Evolutionary conservation across 2,113 vertebrate species (phyloP).

Genomic region (Pagrus major): DNA sequence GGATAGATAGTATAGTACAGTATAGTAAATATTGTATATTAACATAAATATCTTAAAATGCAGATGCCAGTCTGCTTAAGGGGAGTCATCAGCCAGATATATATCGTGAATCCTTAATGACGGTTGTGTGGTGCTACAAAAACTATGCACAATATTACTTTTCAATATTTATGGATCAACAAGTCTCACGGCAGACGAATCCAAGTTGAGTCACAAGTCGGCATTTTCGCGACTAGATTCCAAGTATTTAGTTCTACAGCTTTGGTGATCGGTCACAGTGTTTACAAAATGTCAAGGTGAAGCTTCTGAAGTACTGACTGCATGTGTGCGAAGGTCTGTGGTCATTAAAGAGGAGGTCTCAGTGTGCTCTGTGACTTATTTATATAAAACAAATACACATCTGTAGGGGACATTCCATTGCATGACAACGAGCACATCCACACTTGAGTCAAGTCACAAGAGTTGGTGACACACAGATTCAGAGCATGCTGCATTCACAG

Average conservation of each 20-base stretch:
- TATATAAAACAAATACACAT: not conserved
- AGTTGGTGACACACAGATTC: slow-evolving; percentile 40
- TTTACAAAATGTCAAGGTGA: not conserved
- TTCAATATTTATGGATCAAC: no score
- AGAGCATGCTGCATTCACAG: slow-evolving; percentile 34
- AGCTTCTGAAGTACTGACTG: not conserved
- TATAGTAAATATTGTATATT: no score
- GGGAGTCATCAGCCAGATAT: no score
- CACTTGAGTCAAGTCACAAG: slow-evolving; percentile 38
- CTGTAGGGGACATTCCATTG: slow-evolving; percentile 18
- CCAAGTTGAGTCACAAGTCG: no score
- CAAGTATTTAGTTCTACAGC: not conserved
- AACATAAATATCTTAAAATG: not conserved
- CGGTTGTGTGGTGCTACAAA: no score
- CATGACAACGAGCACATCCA: slow-evolving; percentile 28
- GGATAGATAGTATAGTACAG: no score
- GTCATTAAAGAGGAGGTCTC: not conserved
- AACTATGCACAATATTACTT: no score
- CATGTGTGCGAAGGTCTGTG: not conserved
- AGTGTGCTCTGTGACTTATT: not conserved
- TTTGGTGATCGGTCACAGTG: not conserved
- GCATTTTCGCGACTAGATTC: no score
- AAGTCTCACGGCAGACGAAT: not conserved
- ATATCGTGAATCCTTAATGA: no score
- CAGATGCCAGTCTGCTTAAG: not conserved